Evolutionary conservation across 2,888 invertebrate species (phyloP).

Genomic region (Macrophya annulata): DNA sequence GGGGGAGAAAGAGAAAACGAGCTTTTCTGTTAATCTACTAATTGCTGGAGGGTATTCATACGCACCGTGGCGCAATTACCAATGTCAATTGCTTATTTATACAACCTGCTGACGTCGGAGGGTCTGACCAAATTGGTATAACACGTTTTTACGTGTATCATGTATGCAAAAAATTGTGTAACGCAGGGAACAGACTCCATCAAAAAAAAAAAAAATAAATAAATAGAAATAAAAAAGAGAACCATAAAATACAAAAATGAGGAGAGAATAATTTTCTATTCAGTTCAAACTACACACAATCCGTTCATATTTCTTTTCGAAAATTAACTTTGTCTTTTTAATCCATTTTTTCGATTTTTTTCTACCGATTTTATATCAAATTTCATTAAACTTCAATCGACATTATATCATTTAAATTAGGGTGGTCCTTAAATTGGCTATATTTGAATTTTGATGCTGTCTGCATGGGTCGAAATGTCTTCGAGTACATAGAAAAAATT

Average conservation of each 20-base stretch:
- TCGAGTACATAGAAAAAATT: too few relatives aligned
- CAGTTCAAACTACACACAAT: too few relatives aligned
- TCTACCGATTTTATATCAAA: too few relatives aligned
- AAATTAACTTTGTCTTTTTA: too few relatives aligned
- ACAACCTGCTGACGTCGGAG: background rate
- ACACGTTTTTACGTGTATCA: background rate
- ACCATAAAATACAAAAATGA: background rate
- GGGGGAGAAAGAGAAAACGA: background rate
- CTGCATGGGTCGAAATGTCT: too few relatives aligned
- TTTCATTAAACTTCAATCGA: too few relatives aligned
- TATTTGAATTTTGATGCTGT: too few relatives aligned
- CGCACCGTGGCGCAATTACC: background rate
- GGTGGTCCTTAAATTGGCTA: too few relatives aligned
- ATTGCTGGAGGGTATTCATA: background rate
- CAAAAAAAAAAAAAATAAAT: background rate
- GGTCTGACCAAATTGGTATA: background rate
- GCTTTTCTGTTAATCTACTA: background rate
- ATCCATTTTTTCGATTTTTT: too few relatives aligned
- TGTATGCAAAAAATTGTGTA: background rate
- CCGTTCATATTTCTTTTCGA: too few relatives aligned
- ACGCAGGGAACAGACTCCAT: background rate
- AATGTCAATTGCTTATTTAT: constrained; percentile 8
- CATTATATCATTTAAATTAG: too few relatives aligned
- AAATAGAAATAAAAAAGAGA: background rate
- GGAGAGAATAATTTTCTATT: background rate